phyloP scores from a whole-genome alignment of 1,140 invertebrate genomes.

The Heliconius hewitsoni region DNA sequence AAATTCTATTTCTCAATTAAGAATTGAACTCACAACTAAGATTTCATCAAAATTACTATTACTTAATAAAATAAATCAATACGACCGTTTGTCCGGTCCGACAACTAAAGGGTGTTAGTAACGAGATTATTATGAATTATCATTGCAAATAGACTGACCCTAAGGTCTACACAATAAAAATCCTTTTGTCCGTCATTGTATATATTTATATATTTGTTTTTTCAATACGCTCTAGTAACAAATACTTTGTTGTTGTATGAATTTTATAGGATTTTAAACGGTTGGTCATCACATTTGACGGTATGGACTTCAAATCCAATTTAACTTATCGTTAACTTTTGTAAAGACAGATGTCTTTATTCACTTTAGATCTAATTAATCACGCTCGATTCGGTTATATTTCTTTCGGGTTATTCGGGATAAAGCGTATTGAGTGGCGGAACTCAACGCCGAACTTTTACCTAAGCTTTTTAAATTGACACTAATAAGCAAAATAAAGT shows the following conservation, averaged over 20 bases:
- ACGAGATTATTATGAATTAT: constrained; percentile 69
- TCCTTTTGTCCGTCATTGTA: constrained; percentile 17
- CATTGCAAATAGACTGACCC: constrained; percentile 66
- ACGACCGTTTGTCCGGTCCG: constrained; percentile 48
- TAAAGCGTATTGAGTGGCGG: neutral
- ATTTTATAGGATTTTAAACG: neutral
- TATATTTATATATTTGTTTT: neutral
- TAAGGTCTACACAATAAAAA: constrained; percentile 22
- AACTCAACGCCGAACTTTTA: neutral
- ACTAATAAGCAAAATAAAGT: too few species aligned
- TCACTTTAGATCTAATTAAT: neutral
- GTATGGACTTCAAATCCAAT: neutral
- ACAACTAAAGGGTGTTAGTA: constrained; percentile 65
- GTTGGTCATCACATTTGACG: neutral
- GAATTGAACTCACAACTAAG: neutral
- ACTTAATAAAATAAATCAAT: constrained; percentile 68
- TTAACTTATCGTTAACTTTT: too few species aligned
- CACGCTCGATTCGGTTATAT: neutral
- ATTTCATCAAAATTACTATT: constrained; percentile 37
- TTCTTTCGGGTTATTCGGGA: neutral
- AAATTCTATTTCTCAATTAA: too few species aligned
- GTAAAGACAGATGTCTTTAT: too few species aligned
- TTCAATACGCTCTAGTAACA: neutral
- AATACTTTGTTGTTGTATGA: neutral
- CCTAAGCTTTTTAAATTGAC: too few species aligned